Conservation (phyloP, 2,113 vertebrate genomes). For the Oreochromis spilurus region DNA sequence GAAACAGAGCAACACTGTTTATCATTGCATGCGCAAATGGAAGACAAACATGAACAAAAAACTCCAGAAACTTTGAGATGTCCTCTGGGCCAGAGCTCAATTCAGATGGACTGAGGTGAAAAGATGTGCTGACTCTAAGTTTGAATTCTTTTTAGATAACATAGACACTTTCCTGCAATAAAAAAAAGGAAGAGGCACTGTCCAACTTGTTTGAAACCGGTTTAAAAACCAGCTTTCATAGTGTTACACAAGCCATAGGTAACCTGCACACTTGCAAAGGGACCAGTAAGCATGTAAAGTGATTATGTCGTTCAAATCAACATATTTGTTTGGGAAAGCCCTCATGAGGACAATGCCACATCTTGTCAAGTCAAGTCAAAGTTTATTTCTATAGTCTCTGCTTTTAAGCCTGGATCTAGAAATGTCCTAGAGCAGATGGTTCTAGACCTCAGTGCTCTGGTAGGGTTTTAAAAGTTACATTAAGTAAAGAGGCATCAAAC, state of each 20-base stretch:
- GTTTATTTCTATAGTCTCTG: neutral
- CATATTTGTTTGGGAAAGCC: neutral
- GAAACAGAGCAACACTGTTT: neutral
- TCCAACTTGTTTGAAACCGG: neutral
- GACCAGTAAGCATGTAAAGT: neutral
- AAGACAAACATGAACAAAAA: neutral
- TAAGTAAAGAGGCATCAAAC: neutral
- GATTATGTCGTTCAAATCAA: neutral
- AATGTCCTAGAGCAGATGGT: neutral
- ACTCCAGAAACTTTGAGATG: neutral
- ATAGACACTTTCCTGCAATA: neutral
- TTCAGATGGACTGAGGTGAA: neutral
- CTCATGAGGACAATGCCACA: neutral
- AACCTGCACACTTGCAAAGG: neutral
- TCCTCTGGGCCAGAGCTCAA: neutral
- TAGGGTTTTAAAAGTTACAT: neutral
- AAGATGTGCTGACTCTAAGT: neutral
- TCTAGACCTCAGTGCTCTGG: neutral
- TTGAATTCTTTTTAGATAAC: neutral
- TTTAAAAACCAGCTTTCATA: neutral
- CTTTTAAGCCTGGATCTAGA: neutral
- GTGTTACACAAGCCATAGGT: neutral
- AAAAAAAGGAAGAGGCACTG: neutral
- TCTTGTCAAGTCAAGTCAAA: neutral
- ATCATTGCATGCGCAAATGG: neutral